Evolutionary conservation across 2,888 invertebrate species (phyloP).

Genomic region (Phymatocera aterrima): DNA sequence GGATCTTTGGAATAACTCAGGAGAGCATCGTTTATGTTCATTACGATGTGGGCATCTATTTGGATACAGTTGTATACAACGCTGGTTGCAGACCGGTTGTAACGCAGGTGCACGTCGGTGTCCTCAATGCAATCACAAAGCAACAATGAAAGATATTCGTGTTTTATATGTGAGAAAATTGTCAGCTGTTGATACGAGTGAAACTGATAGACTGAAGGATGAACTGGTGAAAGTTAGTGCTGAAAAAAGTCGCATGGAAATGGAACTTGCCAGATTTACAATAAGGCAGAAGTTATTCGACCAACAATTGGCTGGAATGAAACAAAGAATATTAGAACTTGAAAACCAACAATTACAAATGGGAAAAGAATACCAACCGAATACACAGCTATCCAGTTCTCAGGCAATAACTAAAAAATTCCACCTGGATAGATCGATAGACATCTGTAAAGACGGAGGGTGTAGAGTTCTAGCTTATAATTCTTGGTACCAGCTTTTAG

Average conservation of each 20-base stretch:
- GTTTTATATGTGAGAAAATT: conserved; percentile 87
- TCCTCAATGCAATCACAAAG: conserved; percentile 91
- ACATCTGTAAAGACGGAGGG: conserved; percentile 82
- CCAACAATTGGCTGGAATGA: conserved; percentile 70
- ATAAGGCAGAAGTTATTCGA: conserved; percentile 72
- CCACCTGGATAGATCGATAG: conserved; percentile 81
- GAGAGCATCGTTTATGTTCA: conserved; percentile 90
- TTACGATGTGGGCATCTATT: conserved; percentile 96
- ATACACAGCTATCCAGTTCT: conserved; percentile 69
- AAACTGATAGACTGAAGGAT: conserved; percentile 81
- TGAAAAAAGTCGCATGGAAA: conserved; percentile 78
- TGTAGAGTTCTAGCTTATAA: conserved; percentile 89
- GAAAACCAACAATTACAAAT: conserved; percentile 57
- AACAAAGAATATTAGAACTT: conserved; percentile 61
- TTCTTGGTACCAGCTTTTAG: conserved; percentile 80
- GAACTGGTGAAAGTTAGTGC: conserved; percentile 79
- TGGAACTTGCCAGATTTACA: conserved; percentile 79
- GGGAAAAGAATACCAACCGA: conserved; percentile 32
- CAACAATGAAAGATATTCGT: conserved; percentile 83
- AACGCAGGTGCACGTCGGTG: conserved; percentile 81
- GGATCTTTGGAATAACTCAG: conserved; percentile 91
- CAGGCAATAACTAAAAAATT: conserved; percentile 69
- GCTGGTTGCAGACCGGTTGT: conserved; percentile 82
- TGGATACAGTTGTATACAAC: conserved; percentile 86
- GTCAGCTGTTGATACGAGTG: conserved; percentile 86